Evolutionary conservation across 2,113 vertebrate species (phyloP).

Genomic region (Engraulis encrasicolus): DNA sequence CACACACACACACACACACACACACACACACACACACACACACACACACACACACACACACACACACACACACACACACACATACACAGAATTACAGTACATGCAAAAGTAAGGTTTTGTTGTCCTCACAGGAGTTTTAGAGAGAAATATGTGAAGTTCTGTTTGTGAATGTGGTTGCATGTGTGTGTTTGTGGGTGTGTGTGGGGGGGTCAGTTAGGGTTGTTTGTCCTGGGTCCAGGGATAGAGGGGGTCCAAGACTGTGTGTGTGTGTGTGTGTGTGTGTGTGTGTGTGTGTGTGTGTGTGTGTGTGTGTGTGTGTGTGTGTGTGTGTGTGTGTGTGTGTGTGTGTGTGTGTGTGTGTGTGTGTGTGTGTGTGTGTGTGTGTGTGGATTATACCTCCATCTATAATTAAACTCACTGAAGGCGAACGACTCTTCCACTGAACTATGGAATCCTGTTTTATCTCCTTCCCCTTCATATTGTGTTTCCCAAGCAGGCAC

Average conservation of each 20-base stretch:
- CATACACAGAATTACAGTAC: background rate
- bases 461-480: constrained; percentile 25
- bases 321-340: background rate
- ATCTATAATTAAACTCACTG: constrained; percentile 61
- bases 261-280: background rate
- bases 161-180: background rate
- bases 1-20: constrained; percentile 17
- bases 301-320: constrained; percentile 23
- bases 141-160: background rate
- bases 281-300: background rate
- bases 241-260: too few species aligned
- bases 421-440: constrained; percentile 44
- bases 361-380: background rate
- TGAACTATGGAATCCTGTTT: constrained; percentile 52
- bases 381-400: constrained; percentile 37
- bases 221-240: too few species aligned
- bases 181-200: background rate
- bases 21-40: constrained; percentile 20
- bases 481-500: background rate
- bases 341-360: constrained; percentile 20
- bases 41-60: background rate
- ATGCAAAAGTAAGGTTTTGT: constrained; percentile 3
- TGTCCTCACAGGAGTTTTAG: background rate
- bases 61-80: background rate
- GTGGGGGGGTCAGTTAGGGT: constrained; percentile 25